These are phyloP conservation scores for Gadus macrocephalus DNA, from an alignment of 2,113 vertebrate genomes.

Conservation along the genomic window DNA sequence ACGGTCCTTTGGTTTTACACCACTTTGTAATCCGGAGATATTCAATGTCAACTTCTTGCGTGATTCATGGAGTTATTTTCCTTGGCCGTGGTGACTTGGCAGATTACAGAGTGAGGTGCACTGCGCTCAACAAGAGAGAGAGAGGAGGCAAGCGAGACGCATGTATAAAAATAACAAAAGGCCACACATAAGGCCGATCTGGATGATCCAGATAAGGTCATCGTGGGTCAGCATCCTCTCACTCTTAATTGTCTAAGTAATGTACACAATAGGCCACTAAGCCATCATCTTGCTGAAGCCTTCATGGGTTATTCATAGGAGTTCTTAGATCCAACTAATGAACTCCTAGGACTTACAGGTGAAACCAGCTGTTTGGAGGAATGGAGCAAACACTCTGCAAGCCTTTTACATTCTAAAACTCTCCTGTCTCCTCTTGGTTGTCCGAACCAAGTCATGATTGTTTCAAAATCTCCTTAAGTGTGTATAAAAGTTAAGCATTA, in stretches of 20 bases:
- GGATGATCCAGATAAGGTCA: conserved; percentile 28
- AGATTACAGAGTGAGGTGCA: conserved; percentile 50
- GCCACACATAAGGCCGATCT: conserved; percentile 20
- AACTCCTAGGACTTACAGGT: no score
- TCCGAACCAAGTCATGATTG: no score
- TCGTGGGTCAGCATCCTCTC: conserved; percentile 23
- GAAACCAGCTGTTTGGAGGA: no score
- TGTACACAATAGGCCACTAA: no score
- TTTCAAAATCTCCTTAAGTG: no score
- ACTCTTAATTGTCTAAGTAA: not conserved
- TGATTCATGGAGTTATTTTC: conserved; percentile 49
- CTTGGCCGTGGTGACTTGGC: conserved; percentile 42
- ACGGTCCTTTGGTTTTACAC: conserved; percentile 33
- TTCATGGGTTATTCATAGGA: not conserved
- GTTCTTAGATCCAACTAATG: not conserved
- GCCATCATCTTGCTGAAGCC: not conserved
- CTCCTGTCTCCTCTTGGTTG: no score
- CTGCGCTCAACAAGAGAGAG: conserved; percentile 35
- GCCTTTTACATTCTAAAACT: no score
- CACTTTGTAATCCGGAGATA: conserved; percentile 41
- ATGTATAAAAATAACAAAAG: not conserved
- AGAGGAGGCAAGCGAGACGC: conserved; percentile 10
- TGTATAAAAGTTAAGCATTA: no score
- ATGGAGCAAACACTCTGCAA: no score
- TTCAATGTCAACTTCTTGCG: conserved; percentile 23